Conservation (phyloP, 37 sponge, comb jelly and placozoan species). For the Tethya wilhelma region DNA sequence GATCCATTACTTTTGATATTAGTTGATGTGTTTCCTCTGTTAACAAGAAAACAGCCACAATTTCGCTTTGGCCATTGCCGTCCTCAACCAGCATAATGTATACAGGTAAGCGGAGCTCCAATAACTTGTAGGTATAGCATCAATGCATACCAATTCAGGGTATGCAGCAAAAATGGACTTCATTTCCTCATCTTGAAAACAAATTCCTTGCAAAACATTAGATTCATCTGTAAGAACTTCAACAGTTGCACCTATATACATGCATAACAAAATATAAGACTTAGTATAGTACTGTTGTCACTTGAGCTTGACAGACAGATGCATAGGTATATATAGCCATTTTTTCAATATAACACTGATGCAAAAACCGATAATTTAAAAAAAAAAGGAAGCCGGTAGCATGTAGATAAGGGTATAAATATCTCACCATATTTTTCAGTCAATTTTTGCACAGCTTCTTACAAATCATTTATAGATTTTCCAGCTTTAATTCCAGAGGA, state of each 20-base stretch:
- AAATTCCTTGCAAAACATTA: slow-evolving; percentile 10
- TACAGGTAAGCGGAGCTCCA: slow-evolving; percentile 41
- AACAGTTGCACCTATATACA: slow-evolving; percentile 26
- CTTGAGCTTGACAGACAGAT: background rate
- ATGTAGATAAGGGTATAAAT: background rate
- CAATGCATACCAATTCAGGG: slow-evolving; percentile 52
- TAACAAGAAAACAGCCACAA: slow-evolving; percentile 21
- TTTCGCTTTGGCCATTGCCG: slow-evolving; percentile 65
- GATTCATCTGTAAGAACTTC: background rate
- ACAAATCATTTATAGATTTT: slow-evolving; percentile 28
- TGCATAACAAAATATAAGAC: background rate
- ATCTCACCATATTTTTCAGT: slow-evolving; percentile 28
- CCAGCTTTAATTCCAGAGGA: background rate
- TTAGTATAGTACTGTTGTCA: background rate
- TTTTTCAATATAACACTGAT: no score
- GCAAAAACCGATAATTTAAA: no score
- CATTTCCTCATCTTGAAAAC: slow-evolving; percentile 58
- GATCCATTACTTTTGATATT: slow-evolving; percentile 36
- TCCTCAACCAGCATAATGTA: slow-evolving; percentile 57
- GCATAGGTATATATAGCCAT: no score
- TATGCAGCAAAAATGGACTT: slow-evolving; percentile 33
- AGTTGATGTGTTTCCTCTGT: slow-evolving; percentile 8
- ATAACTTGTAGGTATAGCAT: slow-evolving; percentile 64
- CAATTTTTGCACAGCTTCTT: background rate
- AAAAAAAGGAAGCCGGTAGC: background rate